Evolutionary conservation across 2,888 invertebrate genomes (phyloP).

Genomic region (Gymnosoma rotundatum): DNA sequence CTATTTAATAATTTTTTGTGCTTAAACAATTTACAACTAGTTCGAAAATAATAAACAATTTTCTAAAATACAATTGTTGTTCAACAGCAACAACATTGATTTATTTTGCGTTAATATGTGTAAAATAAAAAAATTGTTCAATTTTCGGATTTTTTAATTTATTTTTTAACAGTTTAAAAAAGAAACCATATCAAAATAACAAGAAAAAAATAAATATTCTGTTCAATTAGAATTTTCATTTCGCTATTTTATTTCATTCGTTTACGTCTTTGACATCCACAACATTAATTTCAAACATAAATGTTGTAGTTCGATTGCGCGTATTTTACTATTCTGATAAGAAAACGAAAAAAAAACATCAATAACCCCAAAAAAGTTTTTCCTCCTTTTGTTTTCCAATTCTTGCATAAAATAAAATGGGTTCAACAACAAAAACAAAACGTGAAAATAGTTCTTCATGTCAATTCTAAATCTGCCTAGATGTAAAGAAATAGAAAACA

Average conservation of each 20-base stretch:
- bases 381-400: constrained; percentile 38
- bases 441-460: constrained; percentile 52
- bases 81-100: constrained; percentile 28
- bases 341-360: constrained; percentile 39
- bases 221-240: constrained; percentile 47
- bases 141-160: constrained; percentile 11
- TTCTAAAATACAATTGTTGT: background rate
- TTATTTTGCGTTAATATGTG: constrained; percentile 2
- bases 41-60: constrained; percentile 10
- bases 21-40: constrained; percentile 23
- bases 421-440: constrained; percentile 40
- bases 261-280: constrained; percentile 45
- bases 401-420: constrained; percentile 31
- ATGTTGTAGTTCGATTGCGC: constrained; percentile 65
- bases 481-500: constrained; percentile 36
- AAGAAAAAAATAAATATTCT: constrained; percentile 35
- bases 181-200: constrained; percentile 9
- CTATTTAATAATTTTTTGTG: constrained; percentile 31
- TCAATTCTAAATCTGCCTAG: constrained; percentile 44
- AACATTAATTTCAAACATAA: constrained; percentile 13
- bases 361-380: constrained; percentile 39
- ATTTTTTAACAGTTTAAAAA: constrained; percentile 16
- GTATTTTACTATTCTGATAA: constrained; percentile 54
- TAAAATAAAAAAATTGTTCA: constrained; percentile 8
- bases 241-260: constrained; percentile 37